phyloP scores from a whole-genome alignment of 2,888 invertebrate species.

The Scaptomyza reducta region DNA sequence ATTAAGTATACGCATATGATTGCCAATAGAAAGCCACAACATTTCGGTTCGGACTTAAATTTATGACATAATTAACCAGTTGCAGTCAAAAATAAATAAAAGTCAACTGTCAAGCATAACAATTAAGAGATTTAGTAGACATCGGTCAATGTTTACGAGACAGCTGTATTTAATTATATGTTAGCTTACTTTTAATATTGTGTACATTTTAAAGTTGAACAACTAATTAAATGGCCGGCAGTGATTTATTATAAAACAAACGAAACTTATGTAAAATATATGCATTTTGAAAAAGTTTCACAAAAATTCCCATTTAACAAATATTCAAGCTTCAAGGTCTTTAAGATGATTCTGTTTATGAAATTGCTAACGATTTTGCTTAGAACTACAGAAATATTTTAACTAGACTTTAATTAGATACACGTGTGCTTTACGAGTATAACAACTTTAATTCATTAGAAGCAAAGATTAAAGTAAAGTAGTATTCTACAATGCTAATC shows the following conservation, averaged over 20 bases:
- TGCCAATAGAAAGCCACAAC: not conserved
- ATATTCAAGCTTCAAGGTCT: not conserved
- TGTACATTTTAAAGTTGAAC: not conserved
- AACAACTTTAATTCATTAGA: constrained; percentile 19
- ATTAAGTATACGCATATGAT: not conserved
- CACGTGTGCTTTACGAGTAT: constrained; percentile 34
- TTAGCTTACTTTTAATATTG: constrained; percentile 3
- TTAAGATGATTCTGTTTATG: constrained; percentile 27
- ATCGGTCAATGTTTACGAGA: constrained; percentile 18
- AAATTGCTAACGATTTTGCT: constrained; percentile 24
- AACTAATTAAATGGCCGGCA: constrained; percentile 1
- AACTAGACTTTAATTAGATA: constrained; percentile 33
- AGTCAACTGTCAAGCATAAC: constrained; percentile 7
- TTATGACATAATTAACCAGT: constrained; percentile 3
- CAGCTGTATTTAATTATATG: constrained; percentile 10
- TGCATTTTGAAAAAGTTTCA: not conserved
- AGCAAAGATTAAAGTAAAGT: not conserved
- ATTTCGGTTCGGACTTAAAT: not conserved
- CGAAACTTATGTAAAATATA: not conserved
- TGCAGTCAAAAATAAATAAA: not conserved
- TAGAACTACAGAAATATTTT: constrained; percentile 6
- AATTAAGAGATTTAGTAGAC: constrained; percentile 6
- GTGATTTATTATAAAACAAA: not conserved
- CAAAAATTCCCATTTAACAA: not conserved
- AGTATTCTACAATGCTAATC: constrained; percentile 28